These are phyloP conservation scores for Zelostemma sp. DNA, from an alignment of 1,140 invertebrate species.

Conservation along the genomic window DNA sequence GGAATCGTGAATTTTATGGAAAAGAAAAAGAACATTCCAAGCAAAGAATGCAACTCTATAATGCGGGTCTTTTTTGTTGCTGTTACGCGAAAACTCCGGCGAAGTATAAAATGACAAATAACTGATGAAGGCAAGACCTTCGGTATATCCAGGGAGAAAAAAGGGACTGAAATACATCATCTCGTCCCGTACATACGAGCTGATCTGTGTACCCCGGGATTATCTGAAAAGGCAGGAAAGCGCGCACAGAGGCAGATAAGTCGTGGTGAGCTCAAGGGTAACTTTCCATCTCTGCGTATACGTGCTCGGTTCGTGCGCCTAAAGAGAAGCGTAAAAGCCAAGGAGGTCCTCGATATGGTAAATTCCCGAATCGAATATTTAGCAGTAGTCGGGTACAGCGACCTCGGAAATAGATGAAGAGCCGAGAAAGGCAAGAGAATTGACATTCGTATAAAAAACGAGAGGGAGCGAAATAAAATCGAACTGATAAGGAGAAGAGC, in stretches of 20 bases:
- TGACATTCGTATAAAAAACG: neutral
- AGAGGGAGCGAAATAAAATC: conserved; percentile 2
- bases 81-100: neutral
- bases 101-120: neutral
- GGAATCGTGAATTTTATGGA: too few relatives aligned
- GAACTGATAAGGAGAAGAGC: conserved; percentile 30
- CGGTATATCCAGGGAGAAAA: neutral
- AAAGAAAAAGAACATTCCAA: neutral
- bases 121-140: neutral
- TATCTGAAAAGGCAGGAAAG: neutral
- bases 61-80: neutral
- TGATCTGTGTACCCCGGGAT: neutral
- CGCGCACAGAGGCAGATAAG: neutral
- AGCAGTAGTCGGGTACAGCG: conserved; percentile 1
- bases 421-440: neutral
- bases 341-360: neutral
- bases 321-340: neutral
- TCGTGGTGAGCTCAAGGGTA: neutral
- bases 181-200: neutral
- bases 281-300: neutral
- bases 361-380: conserved; percentile 5
- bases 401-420: conserved; percentile 1
- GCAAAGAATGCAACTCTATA: neutral
- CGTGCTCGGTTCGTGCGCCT: neutral
- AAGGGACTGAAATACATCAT: conserved; percentile 3